phyloP scores from a whole-genome alignment of 1,140 invertebrate genomes.

The Drosophila miranda region DNA sequence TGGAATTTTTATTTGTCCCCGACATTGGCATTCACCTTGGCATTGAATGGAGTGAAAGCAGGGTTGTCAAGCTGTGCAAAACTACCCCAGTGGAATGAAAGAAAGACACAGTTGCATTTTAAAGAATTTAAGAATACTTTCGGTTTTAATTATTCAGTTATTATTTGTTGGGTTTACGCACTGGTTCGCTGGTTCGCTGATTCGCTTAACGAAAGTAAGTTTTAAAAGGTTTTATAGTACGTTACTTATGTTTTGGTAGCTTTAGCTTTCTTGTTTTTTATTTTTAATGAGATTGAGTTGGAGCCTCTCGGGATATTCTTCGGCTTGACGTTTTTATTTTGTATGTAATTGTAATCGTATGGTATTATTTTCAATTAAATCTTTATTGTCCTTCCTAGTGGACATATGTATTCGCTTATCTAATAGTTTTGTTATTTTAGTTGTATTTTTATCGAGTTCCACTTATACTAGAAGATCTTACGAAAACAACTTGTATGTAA shows the following conservation, averaged over 20 bases:
- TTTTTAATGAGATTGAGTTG: slow-evolving; percentile 46
- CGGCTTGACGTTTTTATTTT: slow-evolving; percentile 20
- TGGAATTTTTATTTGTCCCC: slow-evolving; percentile 9
- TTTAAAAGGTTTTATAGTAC: slow-evolving; percentile 60
- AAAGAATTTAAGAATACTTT: slow-evolving; percentile 81
- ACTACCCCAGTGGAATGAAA: slow-evolving; percentile 11
- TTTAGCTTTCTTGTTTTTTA: slow-evolving; percentile 35
- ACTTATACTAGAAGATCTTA: slow-evolving; percentile 67
- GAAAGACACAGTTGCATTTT: slow-evolving; percentile 44
- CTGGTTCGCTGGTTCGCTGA: slow-evolving; percentile 31
- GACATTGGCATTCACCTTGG: slow-evolving; percentile 15
- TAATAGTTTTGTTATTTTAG: slow-evolving; percentile 60
- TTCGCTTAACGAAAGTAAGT: slow-evolving; percentile 64
- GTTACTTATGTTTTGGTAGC: slow-evolving; percentile 39
- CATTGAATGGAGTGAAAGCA: not conserved
- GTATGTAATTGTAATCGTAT: slow-evolving; percentile 46
- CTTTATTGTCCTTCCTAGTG: slow-evolving; percentile 75
- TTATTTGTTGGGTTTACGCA: slow-evolving; percentile 49
- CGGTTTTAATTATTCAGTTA: slow-evolving; percentile 68
- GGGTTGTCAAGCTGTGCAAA: not conserved
- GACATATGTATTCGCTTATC: slow-evolving; percentile 70
- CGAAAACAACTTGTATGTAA: slow-evolving; percentile 60
- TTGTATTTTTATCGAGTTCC: slow-evolving; percentile 37
- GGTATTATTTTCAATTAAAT: slow-evolving; percentile 61
- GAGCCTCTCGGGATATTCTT: slow-evolving; percentile 35